Base-by-base conservation (phyloP, 2,113 vertebrate genomes). In the Progne subis region DNA sequence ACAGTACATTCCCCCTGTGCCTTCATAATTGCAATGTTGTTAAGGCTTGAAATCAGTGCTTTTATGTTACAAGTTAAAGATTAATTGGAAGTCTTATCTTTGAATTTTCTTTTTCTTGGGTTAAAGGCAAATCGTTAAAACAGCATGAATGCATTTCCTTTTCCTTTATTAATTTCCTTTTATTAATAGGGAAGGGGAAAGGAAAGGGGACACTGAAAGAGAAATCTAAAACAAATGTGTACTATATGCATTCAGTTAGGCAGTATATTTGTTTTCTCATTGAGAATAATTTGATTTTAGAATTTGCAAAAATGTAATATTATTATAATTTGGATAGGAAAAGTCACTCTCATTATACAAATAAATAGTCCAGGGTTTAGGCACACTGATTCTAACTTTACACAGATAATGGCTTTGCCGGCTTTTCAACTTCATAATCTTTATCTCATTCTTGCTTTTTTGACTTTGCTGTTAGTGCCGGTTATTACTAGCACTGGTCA, bases 41-140 rank as follows among this genome's bases (percentile, higher is more conserved):
- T 91, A 71, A 67, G 60, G 71, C 71, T 95, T 59, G 81, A 97
- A 92, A 96, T 92, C 81, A 89, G 76, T 84, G 65, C 70, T 95
- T 96, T 96, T 86, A 97, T 92, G 86, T 96, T 93, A 94, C 75
- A 77, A 95, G 84, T 92, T 96, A 95, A 96, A 95, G 96, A 95
- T 96, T 95, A 97, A 96, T 95, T 95, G 88, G 70, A 95, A 95
- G 41, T 3, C 90, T 92, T 97, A 90, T 95, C 76, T 95, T 94
- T 90, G 91, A 95, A 81, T 96, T 96, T 94, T 91, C 64, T 78
- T 69, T 82, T 94, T 89, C 75, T 55, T 79, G 70, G 44, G 83
- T 95, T 96, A 92, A 97, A 96, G 71, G 81, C 72, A 68, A 96
- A 93, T 70, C 26, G 77, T 94, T 96, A 95, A 86, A 96, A 60